Conservation (phyloP, 2,888 invertebrate species). For the Cotesia congregata region DNA sequence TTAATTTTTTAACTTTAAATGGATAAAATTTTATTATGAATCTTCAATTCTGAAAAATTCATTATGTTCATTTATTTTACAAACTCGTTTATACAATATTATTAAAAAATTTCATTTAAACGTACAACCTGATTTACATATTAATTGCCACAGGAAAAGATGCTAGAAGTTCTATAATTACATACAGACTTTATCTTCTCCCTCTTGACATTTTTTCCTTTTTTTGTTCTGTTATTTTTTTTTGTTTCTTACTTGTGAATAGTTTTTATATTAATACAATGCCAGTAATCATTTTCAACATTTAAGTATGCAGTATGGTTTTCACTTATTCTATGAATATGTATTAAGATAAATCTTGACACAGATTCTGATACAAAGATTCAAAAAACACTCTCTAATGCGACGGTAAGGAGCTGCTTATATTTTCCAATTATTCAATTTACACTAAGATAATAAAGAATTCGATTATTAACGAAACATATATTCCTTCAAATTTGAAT, state of each 20-base stretch:
- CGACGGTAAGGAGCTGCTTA: too few species aligned
- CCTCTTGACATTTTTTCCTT: conserved; percentile 2
- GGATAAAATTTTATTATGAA: neutral
- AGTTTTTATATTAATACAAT: neutral
- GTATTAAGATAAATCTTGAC: neutral
- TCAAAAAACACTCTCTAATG: too few species aligned
- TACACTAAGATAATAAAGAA: too few species aligned
- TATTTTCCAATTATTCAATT: too few species aligned
- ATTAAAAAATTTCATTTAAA: neutral
- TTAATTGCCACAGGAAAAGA: conserved; percentile 28
- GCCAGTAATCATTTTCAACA: neutral
- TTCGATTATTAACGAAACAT: too few species aligned
- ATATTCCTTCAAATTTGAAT: too few species aligned
- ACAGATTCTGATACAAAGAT: too few species aligned
- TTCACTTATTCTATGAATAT: neutral
- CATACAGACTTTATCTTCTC: conserved; percentile 22
- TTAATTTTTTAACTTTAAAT: neutral
- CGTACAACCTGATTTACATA: conserved; percentile 17
- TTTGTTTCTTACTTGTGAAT: neutral
- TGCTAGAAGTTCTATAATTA: conserved; percentile 29
- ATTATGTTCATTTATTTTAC: neutral
- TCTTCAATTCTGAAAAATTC: neutral
- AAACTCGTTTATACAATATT: neutral
- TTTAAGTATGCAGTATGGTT: neutral
- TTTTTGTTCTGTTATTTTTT: neutral